Conservation (phyloP, 2,888 invertebrate genomes). For the Xylota sylvarum region DNA sequence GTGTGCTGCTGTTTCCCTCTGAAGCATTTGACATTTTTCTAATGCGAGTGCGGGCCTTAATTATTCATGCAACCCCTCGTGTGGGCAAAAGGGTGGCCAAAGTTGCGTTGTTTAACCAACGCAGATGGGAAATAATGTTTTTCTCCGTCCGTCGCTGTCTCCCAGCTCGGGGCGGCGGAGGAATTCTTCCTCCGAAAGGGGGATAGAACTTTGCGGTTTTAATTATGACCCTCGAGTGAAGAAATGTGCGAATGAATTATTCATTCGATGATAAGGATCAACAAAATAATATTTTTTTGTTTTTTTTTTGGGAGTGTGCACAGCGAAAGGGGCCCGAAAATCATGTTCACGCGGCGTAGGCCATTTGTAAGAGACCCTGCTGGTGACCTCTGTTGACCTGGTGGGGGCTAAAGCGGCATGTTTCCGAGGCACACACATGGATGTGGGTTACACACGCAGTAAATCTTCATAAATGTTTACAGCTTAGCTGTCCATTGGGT, state of each 20-base stretch:
- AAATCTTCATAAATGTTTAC: slow-evolving; percentile 76
- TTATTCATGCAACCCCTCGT: slow-evolving; percentile 66
- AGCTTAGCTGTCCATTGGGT: slow-evolving; percentile 72
- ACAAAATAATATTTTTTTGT: slow-evolving; percentile 20
- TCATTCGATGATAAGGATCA: slow-evolving; percentile 65
- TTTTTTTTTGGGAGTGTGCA: neutral
- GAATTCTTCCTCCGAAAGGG: neutral
- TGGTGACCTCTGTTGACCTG: slow-evolving; percentile 69
- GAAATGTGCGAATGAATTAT: slow-evolving; percentile 64
- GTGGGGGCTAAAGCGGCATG: slow-evolving; percentile 25
- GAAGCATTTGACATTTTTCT: slow-evolving; percentile 36
- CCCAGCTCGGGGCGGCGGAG: neutral
- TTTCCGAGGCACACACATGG: slow-evolving; percentile 68
- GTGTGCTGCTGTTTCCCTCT: neutral
- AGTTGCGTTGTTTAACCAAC: slow-evolving; percentile 72
- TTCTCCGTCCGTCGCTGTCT: slow-evolving; percentile 49
- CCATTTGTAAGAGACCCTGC: slow-evolving; percentile 53
- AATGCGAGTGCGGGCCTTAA: slow-evolving; percentile 51
- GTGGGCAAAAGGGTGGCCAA: slow-evolving; percentile 70
- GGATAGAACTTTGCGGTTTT: slow-evolving; percentile 61
- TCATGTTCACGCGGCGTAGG: slow-evolving; percentile 67
- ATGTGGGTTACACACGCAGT: slow-evolving; percentile 64
- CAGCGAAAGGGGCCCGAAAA: slow-evolving; percentile 61
- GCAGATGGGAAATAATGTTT: slow-evolving; percentile 45
- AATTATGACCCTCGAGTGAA: slow-evolving; percentile 61